These are phyloP conservation scores for Diacarnus erythraeanus DNA, from an alignment of 37 sponge, comb jelly and placozoan genomes.

Conservation along the genomic window DNA sequence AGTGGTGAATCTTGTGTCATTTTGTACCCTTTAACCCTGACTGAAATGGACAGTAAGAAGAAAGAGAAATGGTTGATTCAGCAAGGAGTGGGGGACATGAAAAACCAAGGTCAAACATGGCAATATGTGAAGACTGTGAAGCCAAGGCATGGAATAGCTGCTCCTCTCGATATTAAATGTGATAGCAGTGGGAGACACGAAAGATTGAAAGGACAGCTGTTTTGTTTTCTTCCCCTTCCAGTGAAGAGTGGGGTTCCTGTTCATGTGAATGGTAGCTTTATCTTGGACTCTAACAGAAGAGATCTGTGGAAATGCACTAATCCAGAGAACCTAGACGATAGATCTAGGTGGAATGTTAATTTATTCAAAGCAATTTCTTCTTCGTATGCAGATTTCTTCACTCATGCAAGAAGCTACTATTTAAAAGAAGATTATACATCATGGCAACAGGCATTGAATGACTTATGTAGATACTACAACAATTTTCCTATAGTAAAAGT, in stretches of 20 bases:
- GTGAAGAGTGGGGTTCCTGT: constrained; percentile 45
- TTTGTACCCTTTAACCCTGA: constrained; percentile 19
- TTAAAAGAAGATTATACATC: not conserved
- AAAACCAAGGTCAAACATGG: constrained; percentile 20
- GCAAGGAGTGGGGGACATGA: constrained; percentile 62
- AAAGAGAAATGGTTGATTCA: constrained; percentile 64
- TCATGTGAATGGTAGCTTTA: constrained; percentile 79
- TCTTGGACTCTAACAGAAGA: constrained; percentile 57
- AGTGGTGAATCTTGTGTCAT: constrained; percentile 3
- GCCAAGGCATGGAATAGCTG: constrained; percentile 72
- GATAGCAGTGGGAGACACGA: not conserved
- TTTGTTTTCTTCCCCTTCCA: constrained; percentile 80
- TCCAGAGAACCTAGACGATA: constrained; percentile 25
- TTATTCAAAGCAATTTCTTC: constrained; percentile 54
- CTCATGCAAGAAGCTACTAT: not conserved
- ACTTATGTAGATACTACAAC: constrained; percentile 27
- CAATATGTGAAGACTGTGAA: constrained; percentile 12
- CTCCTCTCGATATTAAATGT: constrained; percentile 1
- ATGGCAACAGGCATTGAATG: not conserved
- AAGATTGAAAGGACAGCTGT: constrained; percentile 31
- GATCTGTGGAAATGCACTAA: constrained; percentile 48
- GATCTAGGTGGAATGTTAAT: constrained; percentile 54
- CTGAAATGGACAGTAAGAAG: constrained; percentile 2
- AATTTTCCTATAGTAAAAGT: constrained; percentile 26
- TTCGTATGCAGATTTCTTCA: constrained; percentile 67